Evolutionary conservation across 1,140 invertebrate species (phyloP).

Genomic region (Aphelenchoides fujianensis): DNA sequence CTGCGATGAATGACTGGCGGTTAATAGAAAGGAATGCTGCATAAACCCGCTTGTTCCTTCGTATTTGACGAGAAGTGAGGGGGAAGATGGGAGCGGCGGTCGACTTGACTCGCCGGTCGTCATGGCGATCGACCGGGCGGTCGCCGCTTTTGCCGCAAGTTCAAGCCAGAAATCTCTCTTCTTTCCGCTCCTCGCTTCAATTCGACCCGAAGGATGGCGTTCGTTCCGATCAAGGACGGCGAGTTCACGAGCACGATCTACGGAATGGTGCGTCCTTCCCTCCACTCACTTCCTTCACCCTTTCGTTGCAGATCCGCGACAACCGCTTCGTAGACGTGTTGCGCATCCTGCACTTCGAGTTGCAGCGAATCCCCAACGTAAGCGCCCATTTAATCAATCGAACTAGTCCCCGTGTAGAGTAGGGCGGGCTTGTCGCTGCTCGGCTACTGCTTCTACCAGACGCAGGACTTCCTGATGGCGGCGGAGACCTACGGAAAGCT

Average conservation of each 20-base stretch:
- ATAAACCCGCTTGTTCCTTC: no score
- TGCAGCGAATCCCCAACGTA: constrained; percentile 69
- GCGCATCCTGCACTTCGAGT: constrained; percentile 73
- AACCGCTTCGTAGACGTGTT: constrained; percentile 82
- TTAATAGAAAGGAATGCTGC: no score
- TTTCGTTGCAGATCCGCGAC: constrained; percentile 90
- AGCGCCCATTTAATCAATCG: constrained; percentile 38
- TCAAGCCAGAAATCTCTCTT: no score
- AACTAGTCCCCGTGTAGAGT: constrained; percentile 67
- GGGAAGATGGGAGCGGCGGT: no score
- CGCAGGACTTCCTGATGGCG: constrained; percentile 75
- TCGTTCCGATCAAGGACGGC: constrained; percentile 73
- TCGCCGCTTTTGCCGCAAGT: no score
- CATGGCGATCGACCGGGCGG: no score
- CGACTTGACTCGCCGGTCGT: no score
- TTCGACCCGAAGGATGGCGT: constrained; percentile 45
- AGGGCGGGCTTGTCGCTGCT: constrained; percentile 86
- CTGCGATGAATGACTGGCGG: no score
- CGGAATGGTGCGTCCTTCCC: constrained; percentile 73
- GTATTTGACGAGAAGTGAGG: no score
- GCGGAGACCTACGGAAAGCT: constrained; percentile 93
- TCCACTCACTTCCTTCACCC: constrained; percentile 63
- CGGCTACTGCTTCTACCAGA: constrained; percentile 91
- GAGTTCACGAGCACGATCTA: constrained; percentile 85
- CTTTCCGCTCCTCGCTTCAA: no score